Base-by-base conservation (phyloP, 1,140 invertebrate species). In the Drosophila funebris region DNA sequence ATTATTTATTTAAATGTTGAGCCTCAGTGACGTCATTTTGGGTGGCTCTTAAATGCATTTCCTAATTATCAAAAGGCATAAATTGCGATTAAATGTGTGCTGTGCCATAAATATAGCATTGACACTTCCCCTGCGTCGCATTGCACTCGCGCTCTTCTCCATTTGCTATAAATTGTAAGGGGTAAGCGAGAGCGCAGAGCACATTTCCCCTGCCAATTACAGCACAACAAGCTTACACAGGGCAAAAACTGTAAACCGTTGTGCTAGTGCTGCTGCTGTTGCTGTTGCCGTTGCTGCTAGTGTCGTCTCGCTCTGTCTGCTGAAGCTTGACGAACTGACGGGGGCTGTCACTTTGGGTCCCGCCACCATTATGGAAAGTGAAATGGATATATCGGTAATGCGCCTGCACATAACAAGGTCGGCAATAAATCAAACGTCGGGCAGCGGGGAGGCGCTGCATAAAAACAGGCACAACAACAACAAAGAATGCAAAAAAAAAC, bases 401-500 rank as follows among this genome's bases (percentile, higher is more conserved):
- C 79, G 89, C 89, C 84, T 90, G 90, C 90, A 91, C 87, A 90
- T 83, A 91, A 91, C 90, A 91, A 91, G 90, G 90, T 91, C 90
- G 90, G 90, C 90, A 90, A 91, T 91, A 91, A 91, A 91, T 91
- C 90, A 91, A 87, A 88, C 46, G 31, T 44, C 43, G 62, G 52
- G 22, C 53, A 46, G 61, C 60, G 78, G 68, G 63, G 13, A 36
- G 53, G 43, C 44, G 53, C 18, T 61, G 57, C 57, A 69, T 18
- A 36, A 27, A 53, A 27, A 18, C 22, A 48, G 31, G 27, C 61
- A 44, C 37, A 66, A 24, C 37, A 39, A 57, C 14, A 71, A 16
- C 4, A 22, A 41, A 24, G 39, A 20, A n/a, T 9, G 14, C n/a
- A 44, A 39, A 3, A 60, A 29, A 48, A 61, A 41, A 37, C 56